Conservation (phyloP, 2,797 vertebrate genomes). For the Acrocephalus scirpaceus region DNA sequence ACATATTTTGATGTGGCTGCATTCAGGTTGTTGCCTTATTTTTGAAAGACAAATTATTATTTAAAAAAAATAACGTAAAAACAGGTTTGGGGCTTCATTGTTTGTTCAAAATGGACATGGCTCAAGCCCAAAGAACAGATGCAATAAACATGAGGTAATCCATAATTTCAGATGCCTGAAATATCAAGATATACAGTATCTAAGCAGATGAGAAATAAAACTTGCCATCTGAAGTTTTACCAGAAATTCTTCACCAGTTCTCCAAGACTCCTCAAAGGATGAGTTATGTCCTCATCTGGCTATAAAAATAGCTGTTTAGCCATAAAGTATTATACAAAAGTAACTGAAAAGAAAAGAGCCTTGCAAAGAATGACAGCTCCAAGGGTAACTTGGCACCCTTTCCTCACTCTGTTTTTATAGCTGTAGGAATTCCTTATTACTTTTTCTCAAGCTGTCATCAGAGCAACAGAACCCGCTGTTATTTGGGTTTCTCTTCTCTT, state of each 20-base stretch:
- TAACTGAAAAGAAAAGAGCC: conserved; percentile 32
- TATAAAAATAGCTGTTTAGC: conserved; percentile 55
- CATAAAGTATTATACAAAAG: conserved; percentile 45
- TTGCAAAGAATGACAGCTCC: conserved; percentile 50
- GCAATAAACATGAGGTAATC: not conserved
- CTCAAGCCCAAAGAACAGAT: not conserved
- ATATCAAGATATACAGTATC: not conserved
- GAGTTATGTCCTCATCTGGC: conserved; percentile 11
- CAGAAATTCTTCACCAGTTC: not conserved
- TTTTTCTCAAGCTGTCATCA: conserved; percentile 71
- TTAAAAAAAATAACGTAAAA: not conserved
- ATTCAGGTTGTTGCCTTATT: not conserved
- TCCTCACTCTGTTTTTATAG: conserved; percentile 69
- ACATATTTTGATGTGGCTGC: not conserved
- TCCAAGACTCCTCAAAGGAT: conserved; percentile 38
- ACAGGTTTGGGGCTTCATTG: not conserved
- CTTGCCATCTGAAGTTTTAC: conserved; percentile 31
- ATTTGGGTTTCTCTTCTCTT: conserved; percentile 61
- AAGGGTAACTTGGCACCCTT: conserved; percentile 58
- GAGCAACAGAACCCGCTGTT: conserved; percentile 54
- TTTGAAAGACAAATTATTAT: not conserved
- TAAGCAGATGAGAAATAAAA: conserved; percentile 6
- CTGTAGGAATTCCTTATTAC: conserved; percentile 68
- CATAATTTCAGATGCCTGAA: conserved; percentile 1
- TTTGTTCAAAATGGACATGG: not conserved